A percentile compares a stretch with the other conserved stretches of the same genome.
phyloP scores from a whole-genome alignment of 2,113 vertebrate genomes.

The Rhabdornis inornatus region DNA sequence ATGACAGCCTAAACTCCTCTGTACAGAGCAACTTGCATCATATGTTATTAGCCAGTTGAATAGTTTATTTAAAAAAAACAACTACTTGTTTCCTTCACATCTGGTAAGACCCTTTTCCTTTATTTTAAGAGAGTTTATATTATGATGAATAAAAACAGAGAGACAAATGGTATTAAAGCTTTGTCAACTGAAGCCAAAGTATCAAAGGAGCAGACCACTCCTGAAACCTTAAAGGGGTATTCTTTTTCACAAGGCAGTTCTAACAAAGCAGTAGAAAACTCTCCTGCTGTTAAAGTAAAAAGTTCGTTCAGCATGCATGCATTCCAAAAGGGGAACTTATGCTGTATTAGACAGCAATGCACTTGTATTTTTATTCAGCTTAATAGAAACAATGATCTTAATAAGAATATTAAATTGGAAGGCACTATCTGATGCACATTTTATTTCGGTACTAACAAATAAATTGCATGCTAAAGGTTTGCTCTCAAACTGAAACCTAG shows the following conservation, averaged over 20 bases:
- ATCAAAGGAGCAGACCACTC: constrained; percentile 14
- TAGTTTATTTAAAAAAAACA: background rate
- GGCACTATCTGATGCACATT: background rate
- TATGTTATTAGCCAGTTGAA: constrained; percentile 1
- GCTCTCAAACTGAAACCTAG: background rate
- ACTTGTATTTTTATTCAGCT: constrained; percentile 29
- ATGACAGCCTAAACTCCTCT: background rate
- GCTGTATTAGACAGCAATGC: constrained; percentile 27
- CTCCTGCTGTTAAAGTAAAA: constrained; percentile 38
- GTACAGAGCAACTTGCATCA: background rate
- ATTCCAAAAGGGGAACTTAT: constrained; percentile 41
- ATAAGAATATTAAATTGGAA: constrained; percentile 65
- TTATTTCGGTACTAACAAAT: background rate
- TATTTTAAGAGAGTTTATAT: background rate
- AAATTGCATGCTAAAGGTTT: constrained; percentile 32
- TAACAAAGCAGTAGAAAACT: background rate
- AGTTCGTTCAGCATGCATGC: background rate
- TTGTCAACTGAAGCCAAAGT: constrained; percentile 10
- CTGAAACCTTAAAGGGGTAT: background rate
- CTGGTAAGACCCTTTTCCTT: background rate
- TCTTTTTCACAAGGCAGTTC: background rate
- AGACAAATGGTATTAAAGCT: background rate
- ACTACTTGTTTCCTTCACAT: background rate
- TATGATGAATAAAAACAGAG: constrained; percentile 10
- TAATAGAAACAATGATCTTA: constrained; percentile 57